Base-by-base conservation (phyloP, 2,888 invertebrate species). In the Morpho achilles region DNA sequence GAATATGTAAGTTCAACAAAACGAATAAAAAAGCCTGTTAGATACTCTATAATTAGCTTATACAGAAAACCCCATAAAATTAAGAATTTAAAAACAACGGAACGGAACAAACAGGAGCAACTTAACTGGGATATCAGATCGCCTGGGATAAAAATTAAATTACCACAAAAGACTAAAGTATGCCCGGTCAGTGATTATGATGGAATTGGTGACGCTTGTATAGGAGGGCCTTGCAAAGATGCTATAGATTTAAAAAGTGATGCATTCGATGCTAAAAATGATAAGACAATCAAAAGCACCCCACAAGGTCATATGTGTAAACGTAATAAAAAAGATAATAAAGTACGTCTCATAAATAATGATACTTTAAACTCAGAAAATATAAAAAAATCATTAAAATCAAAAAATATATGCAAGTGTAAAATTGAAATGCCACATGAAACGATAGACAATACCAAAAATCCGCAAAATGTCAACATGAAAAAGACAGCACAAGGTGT, bases 201-300 rank as follows among this genome's bases (percentile, higher is more conserved):
- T 45, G 59, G 53, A 8, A 62, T 48, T 8, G 62, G 62, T 7
- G 59, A 56, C 10, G n/a, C 50, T 40, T 62, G 58, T 43, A 8
- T 42, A 9, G 58, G 52, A 16, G 61, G 56, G 42, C 58, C 56
- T 6, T 61, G 58, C 53, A 45, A 9, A 44, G 49, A 39, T 32
- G 32, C 39, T 23, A 40, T 40, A 50, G 8, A 6, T 7, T 42
- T 40, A 7, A 41, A 40, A 40, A 9, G 41, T 8, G 9, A 50
- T 40, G 41, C 41, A 42, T 9, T 41, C 42, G 7, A 43, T 8
- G 9, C 3, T 22, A 50, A 42, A 16, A 16, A 9, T 43, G 7
- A 43, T 43, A 45, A 45, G 10, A 7, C 10, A 3, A 10, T 45
- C 6, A 3, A 45, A 3, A 9, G n/a, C 9, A 42, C 32, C 5